phyloP scores from a whole-genome alignment of 2,888 invertebrate genomes.

The Amblyteles armatorius region DNA sequence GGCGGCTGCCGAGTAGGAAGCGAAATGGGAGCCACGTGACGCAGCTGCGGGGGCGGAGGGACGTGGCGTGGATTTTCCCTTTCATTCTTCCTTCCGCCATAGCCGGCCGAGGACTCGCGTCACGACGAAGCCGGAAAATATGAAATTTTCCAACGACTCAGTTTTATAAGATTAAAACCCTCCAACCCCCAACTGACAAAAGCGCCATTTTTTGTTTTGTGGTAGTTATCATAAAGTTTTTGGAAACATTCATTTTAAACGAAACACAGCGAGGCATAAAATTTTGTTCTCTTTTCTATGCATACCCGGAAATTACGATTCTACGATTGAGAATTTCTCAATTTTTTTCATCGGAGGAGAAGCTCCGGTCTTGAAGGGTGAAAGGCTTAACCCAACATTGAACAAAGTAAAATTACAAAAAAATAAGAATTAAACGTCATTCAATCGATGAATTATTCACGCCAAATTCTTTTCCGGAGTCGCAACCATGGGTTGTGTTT shows the following conservation, averaged over 20 bases:
- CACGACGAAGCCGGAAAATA: neutral
- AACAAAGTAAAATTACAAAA: neutral
- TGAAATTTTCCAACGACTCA: neutral
- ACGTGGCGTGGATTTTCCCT: conserved; percentile 64
- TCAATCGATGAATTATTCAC: neutral
- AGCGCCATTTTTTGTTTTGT: neutral
- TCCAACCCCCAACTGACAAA: too few relatives aligned
- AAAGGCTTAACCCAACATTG: neutral
- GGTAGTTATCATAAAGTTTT: neutral
- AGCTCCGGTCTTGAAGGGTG: too few relatives aligned
- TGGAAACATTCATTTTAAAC: neutral
- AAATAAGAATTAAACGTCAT: neutral
- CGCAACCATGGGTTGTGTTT: conserved; percentile 1
- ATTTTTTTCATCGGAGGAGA: too few relatives aligned
- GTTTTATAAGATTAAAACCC: neutral
- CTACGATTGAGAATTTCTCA: neutral
- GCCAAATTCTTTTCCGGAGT: neutral
- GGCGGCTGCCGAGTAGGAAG: conserved; percentile 56
- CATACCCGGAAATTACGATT: neutral
- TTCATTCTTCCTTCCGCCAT: conserved; percentile 67
- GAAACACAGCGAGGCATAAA: neutral
- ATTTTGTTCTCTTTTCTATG: neutral
- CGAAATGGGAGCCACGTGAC: conserved; percentile 58
- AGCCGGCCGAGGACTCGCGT: conserved; percentile 28
- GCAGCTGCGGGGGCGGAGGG: conserved; percentile 68